Evolutionary conservation across 2,888 invertebrate genomes (phyloP), one percentile per base, ranked within the genome.

Genomic region (Microctonus hyperodae): DNA sequence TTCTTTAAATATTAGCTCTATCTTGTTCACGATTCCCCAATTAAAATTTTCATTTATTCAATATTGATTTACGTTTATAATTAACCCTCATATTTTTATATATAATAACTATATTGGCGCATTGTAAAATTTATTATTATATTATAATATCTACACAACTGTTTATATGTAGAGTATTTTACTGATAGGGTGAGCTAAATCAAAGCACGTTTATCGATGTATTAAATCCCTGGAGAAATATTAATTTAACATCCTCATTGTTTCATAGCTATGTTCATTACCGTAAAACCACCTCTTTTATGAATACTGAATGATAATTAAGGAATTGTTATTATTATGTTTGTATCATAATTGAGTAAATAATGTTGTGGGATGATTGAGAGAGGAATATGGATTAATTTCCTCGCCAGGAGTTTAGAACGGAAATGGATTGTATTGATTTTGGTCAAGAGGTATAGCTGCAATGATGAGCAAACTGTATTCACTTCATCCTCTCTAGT

Each of bases 221-320:
- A 73, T 75, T n/a, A n/a, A n/a, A 73, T 74, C 74, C 74, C 77
- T 62, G 31, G 74, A 72, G 76, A 65, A 73, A 70, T 74, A 78
- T 78, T 77, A 76, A 81, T 79, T 75, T 74, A 67, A 68, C 69
- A 64, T 60, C 60, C 70, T n/a, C n/a, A 70, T 70, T 73, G 71
- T 76, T 69, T 33, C 33, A 22, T 40, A 11, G 11, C 9, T 53
- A 23, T 28, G 53, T n/a, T n/a, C 5, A 37, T 37, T 5, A 37
- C 2, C 2, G 2, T 37, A 37, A n/a, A 37, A 13, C n/a, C 13
- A n/a, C 5, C n/a, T n/a, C n/a, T 13, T 37, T 13, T 35, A n/a
- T 37, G 7, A 7, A 35, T 35, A 35, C 35, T 13, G 2, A n/a
- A 37, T 37, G n/a, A 37, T 37, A n/a, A 37, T 37, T 37, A 13